Percentiles rank a stretch among this genome's conserved stretches.
Conservation (phyloP, 2,797 vertebrate genomes). For the Eulemur mongoz region DNA sequence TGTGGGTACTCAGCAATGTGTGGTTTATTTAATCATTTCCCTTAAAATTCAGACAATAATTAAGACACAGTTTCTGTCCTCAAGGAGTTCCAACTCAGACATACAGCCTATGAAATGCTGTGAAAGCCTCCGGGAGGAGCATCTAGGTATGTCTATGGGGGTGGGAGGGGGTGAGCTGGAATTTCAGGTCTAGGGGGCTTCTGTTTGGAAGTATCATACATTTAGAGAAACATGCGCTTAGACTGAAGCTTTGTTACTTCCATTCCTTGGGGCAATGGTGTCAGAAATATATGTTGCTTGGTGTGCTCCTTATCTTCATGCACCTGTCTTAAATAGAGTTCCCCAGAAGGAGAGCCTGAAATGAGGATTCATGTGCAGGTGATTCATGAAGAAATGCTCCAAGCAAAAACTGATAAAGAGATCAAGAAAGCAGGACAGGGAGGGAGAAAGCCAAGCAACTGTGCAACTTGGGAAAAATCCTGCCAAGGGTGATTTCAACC, state of each 20-base stretch:
- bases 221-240: background rate
- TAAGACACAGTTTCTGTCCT: background rate
- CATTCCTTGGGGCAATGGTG: background rate
- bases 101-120: background rate
- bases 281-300: background rate
- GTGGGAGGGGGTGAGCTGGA: too few relatives aligned
- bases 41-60: background rate
- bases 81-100: background rate
- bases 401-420: background rate
- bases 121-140: background rate
- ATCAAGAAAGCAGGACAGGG: background rate
- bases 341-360: background rate
- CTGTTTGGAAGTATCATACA: background rate
- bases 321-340: background rate
- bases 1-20: background rate
- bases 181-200: background rate
- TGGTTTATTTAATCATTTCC: background rate
- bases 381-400: background rate
- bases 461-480: background rate
- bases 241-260: background rate
- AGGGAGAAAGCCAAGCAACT: background rate
- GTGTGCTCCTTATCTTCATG: background rate
- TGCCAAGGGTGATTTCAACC: background rate
- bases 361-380: background rate
- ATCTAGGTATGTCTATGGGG: rapidly evolving